Percentiles rank a stretch among this genome's conserved stretches.
phyloP scores from a whole-genome alignment of 2,113 vertebrate genomes.

The Podarcis cretensis region DNA sequence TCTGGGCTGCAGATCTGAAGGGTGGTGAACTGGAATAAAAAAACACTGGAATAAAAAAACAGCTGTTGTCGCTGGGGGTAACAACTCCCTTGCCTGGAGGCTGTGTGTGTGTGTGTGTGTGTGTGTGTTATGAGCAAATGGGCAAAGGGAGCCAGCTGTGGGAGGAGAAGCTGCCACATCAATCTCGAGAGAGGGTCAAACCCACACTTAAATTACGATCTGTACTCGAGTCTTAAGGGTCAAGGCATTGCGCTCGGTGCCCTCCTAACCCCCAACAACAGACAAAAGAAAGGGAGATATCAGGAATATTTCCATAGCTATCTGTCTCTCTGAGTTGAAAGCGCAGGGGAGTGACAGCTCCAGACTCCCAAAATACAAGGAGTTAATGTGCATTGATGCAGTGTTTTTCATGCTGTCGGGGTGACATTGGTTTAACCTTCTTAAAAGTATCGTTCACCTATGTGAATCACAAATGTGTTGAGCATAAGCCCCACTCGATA shows the following conservation, averaged over 20 bases:
- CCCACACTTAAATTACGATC: background rate
- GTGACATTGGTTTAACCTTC: background rate
- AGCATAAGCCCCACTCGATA: too few relatives aligned
- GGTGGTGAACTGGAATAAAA: slow-evolving; percentile 19
- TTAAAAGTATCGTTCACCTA: too few relatives aligned
- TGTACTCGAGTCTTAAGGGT: background rate
- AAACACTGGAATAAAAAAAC: slow-evolving; percentile 54
- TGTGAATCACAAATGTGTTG: too few relatives aligned
- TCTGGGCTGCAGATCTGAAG: slow-evolving; percentile 47
- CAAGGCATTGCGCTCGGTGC: background rate
- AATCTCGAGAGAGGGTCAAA: background rate
- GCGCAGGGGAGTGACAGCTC: too few relatives aligned
- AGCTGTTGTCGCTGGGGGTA: slow-evolving; percentile 28
- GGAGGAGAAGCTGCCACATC: background rate
- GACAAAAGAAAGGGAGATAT: background rate
- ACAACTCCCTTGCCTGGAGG: background rate
- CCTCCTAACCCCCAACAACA: background rate
- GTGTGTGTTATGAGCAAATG: slow-evolving; percentile 38
- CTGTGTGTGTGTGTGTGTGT: background rate
- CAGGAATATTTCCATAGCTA: background rate
- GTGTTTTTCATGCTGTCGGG: background rate
- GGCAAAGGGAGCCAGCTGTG: background rate
- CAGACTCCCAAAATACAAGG: background rate
- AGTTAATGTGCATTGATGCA: background rate
- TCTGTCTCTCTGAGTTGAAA: background rate